A percentile compares a stretch with the other conserved stretches of the same genome.
Evolutionary conservation across 2,888 invertebrate genomes (phyloP).

Genomic region (Melinaea menophilus): DNA sequence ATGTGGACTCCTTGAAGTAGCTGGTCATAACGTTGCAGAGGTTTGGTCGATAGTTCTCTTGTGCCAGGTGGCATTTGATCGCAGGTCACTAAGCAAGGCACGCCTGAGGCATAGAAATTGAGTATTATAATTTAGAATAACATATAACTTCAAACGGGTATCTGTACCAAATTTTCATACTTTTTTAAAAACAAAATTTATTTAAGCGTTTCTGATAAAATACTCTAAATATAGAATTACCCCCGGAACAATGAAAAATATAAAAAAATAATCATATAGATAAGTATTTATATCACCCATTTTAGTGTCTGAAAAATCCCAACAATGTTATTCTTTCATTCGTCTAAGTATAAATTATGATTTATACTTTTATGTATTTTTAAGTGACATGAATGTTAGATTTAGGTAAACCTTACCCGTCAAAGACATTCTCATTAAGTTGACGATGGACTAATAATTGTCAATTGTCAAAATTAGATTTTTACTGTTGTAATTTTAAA

Average conservation of each 20-base stretch:
- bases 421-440: conserved; percentile 35
- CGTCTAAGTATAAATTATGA: conserved; percentile 34
- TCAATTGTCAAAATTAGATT: conserved; percentile 39
- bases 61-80: conserved; percentile 46
- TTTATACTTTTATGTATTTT: conserved; percentile 42
- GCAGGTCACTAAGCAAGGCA: conserved; percentile 41
- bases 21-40: no score
- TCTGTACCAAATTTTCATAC: conserved; percentile 28
- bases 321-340: conserved; percentile 10
- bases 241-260: no score
- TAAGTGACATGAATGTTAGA: conserved; percentile 45
- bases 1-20: no score
- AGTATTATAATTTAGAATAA: conserved; percentile 23
- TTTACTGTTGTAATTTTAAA: conserved; percentile 42
- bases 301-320: not conserved
- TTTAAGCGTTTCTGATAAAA: no score
- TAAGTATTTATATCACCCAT: not conserved
- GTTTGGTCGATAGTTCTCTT: not conserved
- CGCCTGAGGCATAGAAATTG: conserved; percentile 60
- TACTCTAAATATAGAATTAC: no score
- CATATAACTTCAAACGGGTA: conserved; percentile 21
- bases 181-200: conserved; percentile 1
- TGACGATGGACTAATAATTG: conserved; percentile 26
- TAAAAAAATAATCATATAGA: not conserved
- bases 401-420: conserved; percentile 34